Base-by-base conservation (phyloP, 2,888 invertebrate genomes). In the Luffia ferchaultella region DNA sequence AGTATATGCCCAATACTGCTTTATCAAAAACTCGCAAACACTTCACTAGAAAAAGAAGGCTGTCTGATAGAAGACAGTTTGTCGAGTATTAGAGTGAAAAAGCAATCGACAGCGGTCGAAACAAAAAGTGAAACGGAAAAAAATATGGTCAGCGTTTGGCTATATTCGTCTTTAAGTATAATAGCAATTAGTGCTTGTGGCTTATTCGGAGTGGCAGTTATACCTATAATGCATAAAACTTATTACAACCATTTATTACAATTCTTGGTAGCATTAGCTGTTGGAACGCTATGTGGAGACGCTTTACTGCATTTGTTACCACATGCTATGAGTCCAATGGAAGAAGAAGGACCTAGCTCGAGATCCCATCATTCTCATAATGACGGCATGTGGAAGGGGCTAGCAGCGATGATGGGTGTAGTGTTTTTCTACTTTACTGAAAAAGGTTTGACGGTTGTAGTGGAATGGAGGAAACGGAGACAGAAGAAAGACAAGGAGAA, bases 341-440 rank as follows among this genome's bases (percentile, higher is more conserved):
- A 62, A 1, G 62, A 61, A 16, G 56, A 58, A 0, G 57, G 55
- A 0, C 62, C 57, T 0, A 68, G 56, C 0, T 46, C 62, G 19
- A n/a, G n/a, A n/a, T n/a, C n/a, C n/a, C n/a, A n/a, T n/a, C n/a
- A n/a, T n/a, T 75, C 85, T 0, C 91, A 93, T 59, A 86, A 88
- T 42, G 85, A 87, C 54, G 93, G 92, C 59, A 91, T 94, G 82
- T 93, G 90, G 89, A 94, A 94, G 67, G 97, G 97, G 1, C 77
- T 96, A 18, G 90, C 92, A 0, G 93, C 93, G 1, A 89, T 95
- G 82, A 50, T 85, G 1, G 96, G 96, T 1, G 88, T 97, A 2
- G 91, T 95, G 7, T 88, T 95, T 73, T 97, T 97, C 82, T 96
- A 96, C 68, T 88, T 95, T 57, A 92, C 92, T 2, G 97, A 97